Base-by-base conservation (phyloP, 1,140 invertebrate species). In the Spodoptera frugiperda region DNA sequence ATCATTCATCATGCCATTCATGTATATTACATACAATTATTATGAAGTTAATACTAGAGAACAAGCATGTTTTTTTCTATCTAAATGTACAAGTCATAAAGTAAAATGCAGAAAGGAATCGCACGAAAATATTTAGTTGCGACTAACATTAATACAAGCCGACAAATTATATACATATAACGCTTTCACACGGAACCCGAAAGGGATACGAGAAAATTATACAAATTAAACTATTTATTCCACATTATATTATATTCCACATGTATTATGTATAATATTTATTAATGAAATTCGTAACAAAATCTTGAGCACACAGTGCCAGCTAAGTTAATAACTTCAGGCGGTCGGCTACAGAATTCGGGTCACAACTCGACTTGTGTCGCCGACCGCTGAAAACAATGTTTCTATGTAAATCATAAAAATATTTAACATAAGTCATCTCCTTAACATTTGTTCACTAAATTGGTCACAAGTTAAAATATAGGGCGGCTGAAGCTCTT, bases 141-240 rank as follows among this genome's bases (percentile, higher is more conserved):
- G 19, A 19, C 15, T 63, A 44, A 63, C 39, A 63, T 63, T 46
- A 57, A 17, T 61, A 49, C 21, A 49, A 49, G 19, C 63, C 8
- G 63, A 17, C 46, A 67, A 67, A 68, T 68, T 68, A 68, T 68
- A 68, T 53, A 68, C 65, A 68, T 48, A 68, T 53, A 68, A 68
- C 21, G 33, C 19, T 51, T 30, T 17, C 48, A 53, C 49, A 53
- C 21, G 46, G 48, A 49, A 21, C 48, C 48, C 63, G 49, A n/a
- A n/a, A n/a, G n/a, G 19, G 25, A 30, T 15, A 21, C n/a, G 48
- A 61, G 51, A 48, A 49, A 53, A 21, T 51, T 68, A 49, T 51
- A 51, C 49, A 68, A 68, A 68, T 33, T 68, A 68, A 68, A 53
- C 65, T 68, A 68, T 25, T 68, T 68, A 68, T 51, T 68, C 25